phyloP scores from a whole-genome alignment of 1,140 invertebrate genomes.

The Atta colombica region DNA sequence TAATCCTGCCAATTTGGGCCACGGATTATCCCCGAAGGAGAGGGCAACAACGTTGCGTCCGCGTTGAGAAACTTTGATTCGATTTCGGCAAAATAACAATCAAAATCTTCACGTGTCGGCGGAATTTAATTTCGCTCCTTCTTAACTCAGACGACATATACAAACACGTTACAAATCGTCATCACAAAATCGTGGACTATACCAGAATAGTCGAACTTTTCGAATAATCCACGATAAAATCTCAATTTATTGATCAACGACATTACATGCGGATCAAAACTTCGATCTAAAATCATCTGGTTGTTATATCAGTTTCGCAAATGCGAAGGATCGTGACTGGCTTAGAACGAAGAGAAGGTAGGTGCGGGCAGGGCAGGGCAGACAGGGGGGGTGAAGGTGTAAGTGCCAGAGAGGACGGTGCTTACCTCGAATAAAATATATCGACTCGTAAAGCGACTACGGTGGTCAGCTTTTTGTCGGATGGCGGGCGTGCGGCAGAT shows the following conservation, averaged over 20 bases:
- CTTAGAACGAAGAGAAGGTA: neutral
- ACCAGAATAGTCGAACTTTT: neutral
- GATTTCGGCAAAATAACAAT: conserved; percentile 32
- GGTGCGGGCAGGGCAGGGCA: neutral
- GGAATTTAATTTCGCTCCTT: conserved; percentile 21
- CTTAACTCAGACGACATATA: neutral
- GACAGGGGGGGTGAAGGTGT: conserved; percentile 39
- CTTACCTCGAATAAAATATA: conserved; percentile 73
- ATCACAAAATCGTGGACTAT: neutral
- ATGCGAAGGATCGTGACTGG: conserved; percentile 9
- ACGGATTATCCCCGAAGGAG: conserved; percentile 76
- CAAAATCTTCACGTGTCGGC: conserved; percentile 12
- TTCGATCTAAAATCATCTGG: neutral
- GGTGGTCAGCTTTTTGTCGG: conserved; percentile 68
- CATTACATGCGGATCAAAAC: neutral
- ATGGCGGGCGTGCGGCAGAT: conserved; percentile 5
- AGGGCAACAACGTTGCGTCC: conserved; percentile 32
- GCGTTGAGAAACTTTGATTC: conserved; percentile 64
- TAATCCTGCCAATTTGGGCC: conserved; percentile 82
- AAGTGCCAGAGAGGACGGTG: conserved; percentile 47
- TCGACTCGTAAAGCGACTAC: conserved; percentile 71
- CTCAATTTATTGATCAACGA: neutral
- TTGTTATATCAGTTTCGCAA: conserved; percentile 5
- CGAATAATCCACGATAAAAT: neutral
- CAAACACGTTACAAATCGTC: neutral